These are phyloP conservation scores for Parthenolecanium corni DNA, from an alignment of 2,888 invertebrate species.

Conservation along the genomic window DNA sequence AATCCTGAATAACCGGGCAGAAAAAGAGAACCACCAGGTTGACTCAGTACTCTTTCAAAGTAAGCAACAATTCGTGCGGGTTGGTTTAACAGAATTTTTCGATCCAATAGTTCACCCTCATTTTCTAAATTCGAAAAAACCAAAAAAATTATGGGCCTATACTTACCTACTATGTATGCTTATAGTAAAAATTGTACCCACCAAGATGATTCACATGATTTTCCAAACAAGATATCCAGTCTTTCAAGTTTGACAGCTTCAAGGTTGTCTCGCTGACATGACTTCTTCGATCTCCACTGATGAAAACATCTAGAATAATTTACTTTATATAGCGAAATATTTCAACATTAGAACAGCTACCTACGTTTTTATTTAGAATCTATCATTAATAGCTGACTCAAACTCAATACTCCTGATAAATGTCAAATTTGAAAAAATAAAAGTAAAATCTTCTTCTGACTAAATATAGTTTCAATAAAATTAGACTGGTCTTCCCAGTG, in stretches of 20 bases:
- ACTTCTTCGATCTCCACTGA: not conserved
- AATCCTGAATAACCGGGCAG: slow-evolving; percentile 66
- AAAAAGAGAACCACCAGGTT: slow-evolving; percentile 52
- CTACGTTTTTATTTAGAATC: no score
- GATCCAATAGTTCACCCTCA: slow-evolving; percentile 29
- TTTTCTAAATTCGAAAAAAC: slow-evolving; percentile 22
- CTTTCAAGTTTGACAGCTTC: not conserved
- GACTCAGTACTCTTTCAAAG: slow-evolving; percentile 51
- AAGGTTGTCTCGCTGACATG: not conserved
- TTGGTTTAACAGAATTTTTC: slow-evolving; percentile 51
- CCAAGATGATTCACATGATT: slow-evolving; percentile 36
- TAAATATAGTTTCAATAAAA: no score
- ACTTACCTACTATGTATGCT: not conserved
- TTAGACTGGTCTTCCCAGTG: no score
- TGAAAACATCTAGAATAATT: no score
- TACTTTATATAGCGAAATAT: no score
- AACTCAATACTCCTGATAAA: no score
- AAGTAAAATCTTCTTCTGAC: no score
- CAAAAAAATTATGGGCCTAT: not conserved
- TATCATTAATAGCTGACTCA: no score
- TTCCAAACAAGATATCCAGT: slow-evolving; percentile 52
- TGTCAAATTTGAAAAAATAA: no score
- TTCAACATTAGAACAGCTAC: no score
- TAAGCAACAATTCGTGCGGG: slow-evolving; percentile 52
- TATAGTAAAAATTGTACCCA: not conserved